Percentiles rank a stretch among this genome's conserved stretches.
These are phyloP conservation scores for Lamellibrachia luymesi DNA, from an alignment of 1,140 invertebrate species.

Conservation along the genomic window DNA sequence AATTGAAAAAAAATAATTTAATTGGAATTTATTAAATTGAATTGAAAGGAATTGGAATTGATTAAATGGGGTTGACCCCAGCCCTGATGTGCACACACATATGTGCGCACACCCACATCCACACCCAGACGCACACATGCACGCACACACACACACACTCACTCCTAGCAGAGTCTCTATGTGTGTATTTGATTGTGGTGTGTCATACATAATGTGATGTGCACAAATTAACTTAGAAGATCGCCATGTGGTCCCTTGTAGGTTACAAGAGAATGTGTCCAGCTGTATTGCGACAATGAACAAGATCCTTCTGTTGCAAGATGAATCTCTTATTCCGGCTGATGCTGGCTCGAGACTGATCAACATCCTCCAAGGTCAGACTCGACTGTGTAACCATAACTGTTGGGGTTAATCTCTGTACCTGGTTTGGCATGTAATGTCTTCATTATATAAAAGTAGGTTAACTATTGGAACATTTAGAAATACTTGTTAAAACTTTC, in stretches of 20 bases:
- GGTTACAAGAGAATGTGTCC: background rate
- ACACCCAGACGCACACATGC: background rate
- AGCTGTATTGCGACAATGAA: background rate
- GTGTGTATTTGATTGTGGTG: no score
- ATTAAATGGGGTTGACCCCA: no score
- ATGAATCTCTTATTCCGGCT: background rate
- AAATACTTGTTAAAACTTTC: no score
- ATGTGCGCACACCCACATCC: background rate
- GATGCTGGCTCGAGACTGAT: background rate
- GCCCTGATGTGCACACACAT: background rate
- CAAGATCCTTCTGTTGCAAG: background rate
- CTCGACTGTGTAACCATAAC: background rate
- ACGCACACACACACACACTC: background rate
- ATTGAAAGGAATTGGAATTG: no score
- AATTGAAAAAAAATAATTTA: no score
- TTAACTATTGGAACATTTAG: background rate
- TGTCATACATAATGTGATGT: background rate
- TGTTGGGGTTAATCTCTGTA: background rate
- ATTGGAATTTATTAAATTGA: no score
- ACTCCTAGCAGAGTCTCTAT: no score
- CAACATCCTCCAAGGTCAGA: background rate
- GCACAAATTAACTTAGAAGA: background rate
- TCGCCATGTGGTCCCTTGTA: background rate
- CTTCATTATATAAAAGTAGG: background rate
- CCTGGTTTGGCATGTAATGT: background rate